These are phyloP conservation scores for Limnephilus rhombicus DNA, from an alignment of 2,888 invertebrate species.

Conservation along the genomic window DNA sequence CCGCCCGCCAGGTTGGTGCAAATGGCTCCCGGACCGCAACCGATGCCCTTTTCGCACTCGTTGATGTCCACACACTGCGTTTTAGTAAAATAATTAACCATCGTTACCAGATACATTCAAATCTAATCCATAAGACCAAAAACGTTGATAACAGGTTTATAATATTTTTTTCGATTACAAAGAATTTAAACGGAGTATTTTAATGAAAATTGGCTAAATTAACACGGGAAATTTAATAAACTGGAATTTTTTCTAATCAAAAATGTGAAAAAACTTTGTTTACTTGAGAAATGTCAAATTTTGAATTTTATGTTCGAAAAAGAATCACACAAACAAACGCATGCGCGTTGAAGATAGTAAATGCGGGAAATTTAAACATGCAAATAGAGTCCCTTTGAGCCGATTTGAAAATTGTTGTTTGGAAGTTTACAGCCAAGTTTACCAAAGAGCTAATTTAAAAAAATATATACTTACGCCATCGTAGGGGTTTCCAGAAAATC, in stretches of 20 bases:
- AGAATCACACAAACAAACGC: not conserved
- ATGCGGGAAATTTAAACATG: not conserved
- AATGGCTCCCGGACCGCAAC: conserved; percentile 88
- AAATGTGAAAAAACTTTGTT: not conserved
- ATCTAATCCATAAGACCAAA: not conserved
- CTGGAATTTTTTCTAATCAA: not conserved
- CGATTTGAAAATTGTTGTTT: not conserved
- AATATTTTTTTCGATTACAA: not conserved
- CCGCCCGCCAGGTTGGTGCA: conserved; percentile 90
- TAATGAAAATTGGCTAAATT: not conserved
- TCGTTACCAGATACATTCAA: not conserved
- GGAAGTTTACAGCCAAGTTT: not conserved
- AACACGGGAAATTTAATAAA: not conserved
- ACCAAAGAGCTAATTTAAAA: not conserved
- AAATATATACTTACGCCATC: conserved; percentile 77
- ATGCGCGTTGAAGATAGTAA: not conserved
- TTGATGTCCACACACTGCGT: conserved; percentile 89
- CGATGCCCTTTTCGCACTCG: conserved; percentile 85
- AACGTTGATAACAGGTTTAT: not conserved
- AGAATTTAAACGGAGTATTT: not conserved
- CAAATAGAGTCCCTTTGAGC: not conserved
- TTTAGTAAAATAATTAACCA: not conserved
- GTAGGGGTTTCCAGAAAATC: conserved; percentile 90
- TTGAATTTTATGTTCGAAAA: not conserved
- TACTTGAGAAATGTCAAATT: not conserved